These are phyloP conservation scores for Dynastes grantii DNA, from an alignment of 2,888 invertebrate species.

Conservation along the genomic window DNA sequence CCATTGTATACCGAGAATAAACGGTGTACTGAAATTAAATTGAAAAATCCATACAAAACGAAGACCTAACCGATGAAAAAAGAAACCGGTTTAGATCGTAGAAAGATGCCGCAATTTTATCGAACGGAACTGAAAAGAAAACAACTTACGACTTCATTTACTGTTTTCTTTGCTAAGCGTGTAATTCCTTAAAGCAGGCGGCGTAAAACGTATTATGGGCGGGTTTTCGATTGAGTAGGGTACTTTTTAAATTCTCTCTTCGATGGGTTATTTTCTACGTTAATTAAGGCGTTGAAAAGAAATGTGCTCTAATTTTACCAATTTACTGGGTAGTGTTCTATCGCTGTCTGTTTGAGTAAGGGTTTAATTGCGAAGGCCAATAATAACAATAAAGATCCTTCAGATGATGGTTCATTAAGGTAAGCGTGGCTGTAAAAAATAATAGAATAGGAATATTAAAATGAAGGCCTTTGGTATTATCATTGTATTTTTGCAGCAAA, in stretches of 20 bases:
- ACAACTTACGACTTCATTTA: conserved; percentile 35
- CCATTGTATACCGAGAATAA: background rate
- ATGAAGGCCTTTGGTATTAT: too few relatives aligned
- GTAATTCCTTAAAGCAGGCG: conserved; percentile 8
- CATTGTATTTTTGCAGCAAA: too few relatives aligned
- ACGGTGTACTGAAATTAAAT: conserved; percentile 11
- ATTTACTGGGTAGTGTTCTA: background rate
- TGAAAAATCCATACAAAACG: background rate
- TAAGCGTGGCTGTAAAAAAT: background rate
- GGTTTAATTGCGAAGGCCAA: background rate
- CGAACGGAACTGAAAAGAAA: conserved; percentile 10
- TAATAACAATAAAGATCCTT: background rate
- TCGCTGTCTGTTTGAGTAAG: background rate
- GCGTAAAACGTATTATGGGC: conserved; percentile 20
- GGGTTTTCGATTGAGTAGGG: conserved; percentile 18
- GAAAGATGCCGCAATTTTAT: conserved; percentile 1
- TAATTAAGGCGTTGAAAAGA: conserved; percentile 5
- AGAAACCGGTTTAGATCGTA: background rate
- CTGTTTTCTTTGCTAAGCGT: conserved; percentile 20
- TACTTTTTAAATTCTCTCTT: conserved; percentile 13
- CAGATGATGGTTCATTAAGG: background rate
- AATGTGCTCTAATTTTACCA: background rate
- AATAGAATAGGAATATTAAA: too few relatives aligned
- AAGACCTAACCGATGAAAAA: background rate
- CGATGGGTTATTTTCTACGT: background rate